Percentiles rank a stretch among this genome's conserved stretches.
phyloP scores from a whole-genome alignment of 1,140 invertebrate genomes.

The Apis dorsata region DNA sequence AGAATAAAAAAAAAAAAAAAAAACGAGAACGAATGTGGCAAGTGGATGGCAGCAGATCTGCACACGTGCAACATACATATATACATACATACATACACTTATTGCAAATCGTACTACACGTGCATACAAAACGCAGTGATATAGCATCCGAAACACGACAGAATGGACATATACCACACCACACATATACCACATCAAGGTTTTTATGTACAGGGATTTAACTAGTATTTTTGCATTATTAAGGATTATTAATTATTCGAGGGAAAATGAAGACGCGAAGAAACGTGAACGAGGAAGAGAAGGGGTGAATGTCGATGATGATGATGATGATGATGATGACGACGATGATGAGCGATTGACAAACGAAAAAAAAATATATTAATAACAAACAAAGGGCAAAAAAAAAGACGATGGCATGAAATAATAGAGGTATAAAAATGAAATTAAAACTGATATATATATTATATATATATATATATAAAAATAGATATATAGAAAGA shows the following conservation, averaged over 20 bases:
- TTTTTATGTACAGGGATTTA: constrained; percentile 78
- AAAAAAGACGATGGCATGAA: constrained; percentile 35
- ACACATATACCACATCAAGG: constrained; percentile 50
- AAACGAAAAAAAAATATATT: neutral
- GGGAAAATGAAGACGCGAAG: neutral
- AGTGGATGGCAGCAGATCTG: constrained; percentile 26
- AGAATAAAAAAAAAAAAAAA: constrained; percentile 53
- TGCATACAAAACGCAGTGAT: neutral
- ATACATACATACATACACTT: too few relatives aligned
- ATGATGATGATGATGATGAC: neutral
- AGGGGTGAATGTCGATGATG: neutral
- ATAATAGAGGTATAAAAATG: constrained; percentile 25
- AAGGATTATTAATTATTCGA: constrained; percentile 59
- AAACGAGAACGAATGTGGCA: constrained; percentile 29
- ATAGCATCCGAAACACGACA: neutral
- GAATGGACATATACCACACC: neutral
- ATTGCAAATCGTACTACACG: neutral
- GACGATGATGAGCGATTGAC: neutral
- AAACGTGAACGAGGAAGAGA: neutral
- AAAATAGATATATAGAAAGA: constrained; percentile 24
- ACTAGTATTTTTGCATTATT: constrained; percentile 78
- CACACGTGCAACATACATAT: neutral
- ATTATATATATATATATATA: neutral
- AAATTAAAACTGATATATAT: constrained; percentile 4
- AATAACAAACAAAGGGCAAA: constrained; percentile 9